Evolutionary conservation across 2,888 invertebrate species (phyloP), one percentile per base, ranked within the genome.

Genomic region (Acleris cristana): DNA sequence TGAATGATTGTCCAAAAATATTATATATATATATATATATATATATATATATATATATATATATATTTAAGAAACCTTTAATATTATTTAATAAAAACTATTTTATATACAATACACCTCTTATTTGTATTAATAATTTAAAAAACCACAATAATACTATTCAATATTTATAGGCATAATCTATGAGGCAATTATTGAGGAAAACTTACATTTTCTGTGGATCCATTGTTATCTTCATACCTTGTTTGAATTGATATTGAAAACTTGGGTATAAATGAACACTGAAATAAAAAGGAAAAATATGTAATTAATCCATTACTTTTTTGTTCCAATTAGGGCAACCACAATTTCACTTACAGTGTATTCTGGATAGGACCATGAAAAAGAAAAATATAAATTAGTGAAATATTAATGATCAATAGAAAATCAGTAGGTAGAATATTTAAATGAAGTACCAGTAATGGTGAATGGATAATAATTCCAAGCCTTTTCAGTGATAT

Each of bases 401-500:
- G 62, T 53, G 66, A 73, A 59, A 67, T 65, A 69, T 65, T 54
- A 52, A 54, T 52, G 58, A 40, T 65, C 55, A 58, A n/a, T 56
- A 62, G 62, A 26, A 67, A 44, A 44, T 67, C 65, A 21, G 60
- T 23, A 57, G 23, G 60, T 23, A 57, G 23, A 19, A 44, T 26
- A 21, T 51, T 26, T 34, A 21, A 51, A 48, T 40, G 57, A 6
- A 65, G 90, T 94, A 95, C 96, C 96, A 89, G 97, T 98, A 62
- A 96, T 95, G 21, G 98, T 98, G 78, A 95, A 97, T 14, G 98
- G 98, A 90, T 97, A 98, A 88, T 96, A 98, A 87, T 98, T 98
- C 98, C 98, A 98, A 16, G 98, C 97, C 83, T 98, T 98, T 88
- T 98, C 98, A 67, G 96, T 98, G 19, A 98, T 95, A 88, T 98